Base-by-base conservation (phyloP, 2,888 invertebrate species). In the Andrena trimmerana region DNA sequence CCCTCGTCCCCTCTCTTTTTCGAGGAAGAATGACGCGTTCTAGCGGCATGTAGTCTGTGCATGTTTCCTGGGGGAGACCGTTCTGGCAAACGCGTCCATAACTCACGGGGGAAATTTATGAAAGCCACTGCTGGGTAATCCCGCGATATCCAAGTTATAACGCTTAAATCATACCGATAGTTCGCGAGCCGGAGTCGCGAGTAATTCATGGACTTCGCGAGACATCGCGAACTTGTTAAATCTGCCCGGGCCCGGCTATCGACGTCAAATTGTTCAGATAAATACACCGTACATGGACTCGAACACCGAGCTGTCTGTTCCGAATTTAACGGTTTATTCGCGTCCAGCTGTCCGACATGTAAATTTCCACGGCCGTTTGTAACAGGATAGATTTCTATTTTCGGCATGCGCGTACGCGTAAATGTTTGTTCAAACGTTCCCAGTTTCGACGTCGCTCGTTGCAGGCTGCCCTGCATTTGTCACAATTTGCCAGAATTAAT, bases 131-230 rank as follows among this genome's bases (percentile, higher is more conserved):
- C 2, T 29, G 78, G 68, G 68, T 76, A 63, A 65, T 73, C 66
- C 48, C 42, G 63, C 78, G 72, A 85, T 85, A 83, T 78, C 72
- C 76, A 75, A 70, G 70, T 78, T 81, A 77, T 78, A 79, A 78
- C 68, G 70, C 42, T 79, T 84, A 86, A 84, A 88, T 74, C 73
- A 76, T 72, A 57, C 68, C 75, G 81, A 88, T 86, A 82, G 78
- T 70, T 74, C 62, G 74, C 69, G 78, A 69, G 69, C 65, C 73
- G 71, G 31, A 33, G 73, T 60, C 62, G 59, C 20, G 42, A 42
- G 76, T 73, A 78, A 78, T 85, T 78, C 79, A 72, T 83, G 70
- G 67, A 65, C 59, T 67, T 74, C 57, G 65, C 50, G 65, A 62
- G 67, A 65, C 81, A 52, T 78, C 70, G 68, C 73, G 70, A 71